These are phyloP conservation scores for Panzeria rudis DNA, from an alignment of 2,888 invertebrate genomes.

Conservation along the genomic window DNA sequence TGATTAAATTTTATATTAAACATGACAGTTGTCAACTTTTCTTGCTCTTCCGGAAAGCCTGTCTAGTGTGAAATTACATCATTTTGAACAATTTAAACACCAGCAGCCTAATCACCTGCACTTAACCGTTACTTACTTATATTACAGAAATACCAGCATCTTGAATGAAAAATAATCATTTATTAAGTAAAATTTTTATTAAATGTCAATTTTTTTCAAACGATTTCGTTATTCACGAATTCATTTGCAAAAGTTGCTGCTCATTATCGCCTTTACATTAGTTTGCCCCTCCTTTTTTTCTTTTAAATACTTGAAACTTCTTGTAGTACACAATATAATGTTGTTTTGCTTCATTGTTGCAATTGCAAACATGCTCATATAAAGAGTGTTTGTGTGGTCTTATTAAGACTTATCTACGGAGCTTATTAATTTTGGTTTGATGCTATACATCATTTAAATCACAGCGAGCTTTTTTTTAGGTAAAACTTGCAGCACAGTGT, in stretches of 20 bases:
- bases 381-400: conserved; percentile 45
- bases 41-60: conserved; percentile 7
- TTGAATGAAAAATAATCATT: conserved; percentile 9
- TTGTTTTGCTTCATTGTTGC: conserved; percentile 28
- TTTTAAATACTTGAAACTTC: background rate
- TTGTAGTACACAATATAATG: conserved; percentile 6
- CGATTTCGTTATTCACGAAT: conserved; percentile 23
- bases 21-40: conserved; percentile 63
- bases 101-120: conserved; percentile 53
- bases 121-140: conserved; percentile 21
- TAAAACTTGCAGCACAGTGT: conserved; percentile 15
- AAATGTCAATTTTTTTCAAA: conserved; percentile 41
- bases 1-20: conserved; percentile 57
- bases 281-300: conserved; percentile 32
- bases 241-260: background rate
- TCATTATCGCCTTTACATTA: conserved; percentile 45
- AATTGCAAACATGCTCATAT: background rate
- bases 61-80: conserved; percentile 50
- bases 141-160: background rate
- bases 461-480: background rate
- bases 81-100: conserved; percentile 37
- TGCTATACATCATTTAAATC: conserved; percentile 41
- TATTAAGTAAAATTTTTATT: conserved; percentile 29
- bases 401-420: conserved; percentile 30
- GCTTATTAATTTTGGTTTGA: conserved; percentile 24